Conservation (phyloP, 2,797 vertebrate species). For the Tenualosa ilisha region DNA sequence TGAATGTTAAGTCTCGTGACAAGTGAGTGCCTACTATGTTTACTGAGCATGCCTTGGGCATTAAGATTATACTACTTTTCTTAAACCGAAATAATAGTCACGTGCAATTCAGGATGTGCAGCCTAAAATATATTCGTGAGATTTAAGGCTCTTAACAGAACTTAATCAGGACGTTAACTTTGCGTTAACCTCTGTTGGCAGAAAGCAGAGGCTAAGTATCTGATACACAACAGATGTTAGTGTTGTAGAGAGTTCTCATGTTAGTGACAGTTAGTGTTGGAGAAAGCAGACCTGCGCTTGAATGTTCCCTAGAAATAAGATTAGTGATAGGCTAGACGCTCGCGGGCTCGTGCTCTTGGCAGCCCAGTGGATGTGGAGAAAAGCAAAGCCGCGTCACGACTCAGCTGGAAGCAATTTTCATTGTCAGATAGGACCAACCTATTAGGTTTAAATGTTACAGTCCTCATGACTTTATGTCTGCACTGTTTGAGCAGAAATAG, state of each 20-base stretch:
- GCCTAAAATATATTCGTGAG: not conserved
- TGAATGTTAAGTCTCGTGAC: not conserved
- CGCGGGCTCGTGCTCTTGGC: not conserved
- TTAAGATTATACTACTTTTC: not conserved
- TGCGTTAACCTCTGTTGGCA: not conserved
- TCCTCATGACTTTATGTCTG: not conserved
- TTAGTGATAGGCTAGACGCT: not conserved
- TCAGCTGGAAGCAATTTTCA: conserved; percentile 9
- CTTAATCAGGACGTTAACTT: not conserved
- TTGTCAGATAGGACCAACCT: not conserved
- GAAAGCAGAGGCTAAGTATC: not conserved
- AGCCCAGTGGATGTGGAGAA: not conserved
- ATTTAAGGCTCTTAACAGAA: not conserved
- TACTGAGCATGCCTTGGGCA: not conserved
- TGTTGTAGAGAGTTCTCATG: not conserved
- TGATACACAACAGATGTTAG: not conserved
- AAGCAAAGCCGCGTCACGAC: not conserved
- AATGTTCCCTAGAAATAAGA: not conserved
- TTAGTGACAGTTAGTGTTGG: not conserved
- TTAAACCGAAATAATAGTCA: not conserved
- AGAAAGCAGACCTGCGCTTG: not conserved
- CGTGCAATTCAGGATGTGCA: not conserved
- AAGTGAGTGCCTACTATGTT: not conserved
- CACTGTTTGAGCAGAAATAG: not conserved
- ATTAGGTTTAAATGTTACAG: not conserved